Conservation (phyloP, 2,113 vertebrate species). For the Myotis lucifugus region DNA sequence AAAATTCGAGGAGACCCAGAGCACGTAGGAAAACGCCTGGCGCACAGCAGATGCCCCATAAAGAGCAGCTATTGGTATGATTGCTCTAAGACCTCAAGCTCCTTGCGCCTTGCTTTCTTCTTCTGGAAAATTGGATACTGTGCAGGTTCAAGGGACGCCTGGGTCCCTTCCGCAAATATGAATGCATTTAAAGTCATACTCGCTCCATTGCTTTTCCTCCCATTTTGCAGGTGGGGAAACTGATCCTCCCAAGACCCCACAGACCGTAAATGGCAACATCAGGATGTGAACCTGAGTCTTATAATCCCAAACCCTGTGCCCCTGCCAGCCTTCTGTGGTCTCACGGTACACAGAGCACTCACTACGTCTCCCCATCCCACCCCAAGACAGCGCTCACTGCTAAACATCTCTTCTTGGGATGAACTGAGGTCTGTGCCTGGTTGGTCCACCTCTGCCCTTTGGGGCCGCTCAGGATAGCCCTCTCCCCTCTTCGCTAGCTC, state of each 20-base stretch:
- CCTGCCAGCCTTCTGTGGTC: not conserved
- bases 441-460: not conserved
- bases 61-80: not conserved
- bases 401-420: not conserved
- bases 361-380: accelerated
- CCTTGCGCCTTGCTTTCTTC: not conserved
- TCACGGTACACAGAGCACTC: accelerated
- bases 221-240: not conserved
- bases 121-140: not conserved
- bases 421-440: not conserved
- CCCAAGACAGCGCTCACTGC: not conserved
- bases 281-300: not conserved
- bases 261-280: not conserved
- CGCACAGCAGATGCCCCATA: accelerated
- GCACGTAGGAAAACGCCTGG: not conserved
- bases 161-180: not conserved
- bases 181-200: not conserved
- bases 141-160: accelerated
- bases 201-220: not conserved
- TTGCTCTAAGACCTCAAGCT: accelerated
- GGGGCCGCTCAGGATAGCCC: not conserved
- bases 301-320: not conserved
- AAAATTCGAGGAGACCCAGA: accelerated
- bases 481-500: not conserved
- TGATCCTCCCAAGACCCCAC: not conserved